A percentile compares a stretch with the other conserved stretches of the same genome.
Conservation (phyloP, 2,797 vertebrate genomes). For the Myotis planiceps region DNA sequence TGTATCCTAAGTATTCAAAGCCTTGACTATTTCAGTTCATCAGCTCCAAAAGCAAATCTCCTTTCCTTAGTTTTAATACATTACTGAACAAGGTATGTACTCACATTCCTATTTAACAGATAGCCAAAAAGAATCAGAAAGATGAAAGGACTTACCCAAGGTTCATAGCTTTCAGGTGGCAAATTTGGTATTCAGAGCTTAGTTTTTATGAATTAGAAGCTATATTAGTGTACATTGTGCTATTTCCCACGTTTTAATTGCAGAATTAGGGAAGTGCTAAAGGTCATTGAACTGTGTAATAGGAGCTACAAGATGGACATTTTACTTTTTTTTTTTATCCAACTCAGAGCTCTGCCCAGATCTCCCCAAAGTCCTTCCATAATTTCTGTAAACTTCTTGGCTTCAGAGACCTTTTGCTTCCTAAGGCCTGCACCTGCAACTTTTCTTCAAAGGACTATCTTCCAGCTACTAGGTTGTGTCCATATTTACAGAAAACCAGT, state of each 20-base stretch:
- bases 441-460: neutral
- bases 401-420: neutral
- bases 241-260: neutral
- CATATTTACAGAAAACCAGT: neutral
- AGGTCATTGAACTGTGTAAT: neutral
- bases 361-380: neutral
- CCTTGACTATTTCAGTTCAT: slow-evolving; percentile 13
- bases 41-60: slow-evolving; percentile 10
- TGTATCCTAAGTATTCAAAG: neutral
- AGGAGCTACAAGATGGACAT: neutral
- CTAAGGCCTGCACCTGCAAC: neutral
- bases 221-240: neutral
- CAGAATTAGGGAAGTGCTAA: neutral
- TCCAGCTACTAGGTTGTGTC: neutral
- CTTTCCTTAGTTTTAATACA: neutral
- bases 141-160: neutral
- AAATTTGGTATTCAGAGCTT: neutral
- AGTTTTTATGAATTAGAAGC: neutral
- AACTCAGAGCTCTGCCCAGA: neutral
- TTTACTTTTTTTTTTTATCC: neutral
- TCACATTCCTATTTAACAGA: neutral
- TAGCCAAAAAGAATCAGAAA: neutral
- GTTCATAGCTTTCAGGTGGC: neutral
- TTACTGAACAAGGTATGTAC: neutral
- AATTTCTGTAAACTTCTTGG: neutral